A percentile compares a stretch with the other conserved stretches of the same genome.
Conservation (phyloP, 2,797 vertebrate genomes). For the Protonibea diacanthus region DNA sequence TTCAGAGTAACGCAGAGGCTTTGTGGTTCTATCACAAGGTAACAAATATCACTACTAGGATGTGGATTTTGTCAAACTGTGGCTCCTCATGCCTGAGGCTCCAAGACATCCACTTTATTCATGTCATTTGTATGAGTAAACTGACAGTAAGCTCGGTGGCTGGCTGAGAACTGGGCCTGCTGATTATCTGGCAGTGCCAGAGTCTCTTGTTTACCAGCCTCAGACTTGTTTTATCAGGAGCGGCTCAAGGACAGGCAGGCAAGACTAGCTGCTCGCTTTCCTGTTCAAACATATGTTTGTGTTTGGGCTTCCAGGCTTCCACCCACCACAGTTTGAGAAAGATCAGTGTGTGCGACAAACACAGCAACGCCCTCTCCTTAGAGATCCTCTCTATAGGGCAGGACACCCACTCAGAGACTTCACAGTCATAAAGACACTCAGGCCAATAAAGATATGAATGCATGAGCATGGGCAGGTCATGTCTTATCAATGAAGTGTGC, state of each 20-base stretch:
- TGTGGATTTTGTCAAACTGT: slow-evolving; percentile 11
- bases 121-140: slow-evolving; percentile 49
- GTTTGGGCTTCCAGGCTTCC: slow-evolving; percentile 48
- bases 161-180: slow-evolving; percentile 48
- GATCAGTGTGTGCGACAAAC: slow-evolving; percentile 57
- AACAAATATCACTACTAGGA: slow-evolving; percentile 10
- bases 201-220: slow-evolving; percentile 55
- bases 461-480: neutral
- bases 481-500: slow-evolving; percentile 6
- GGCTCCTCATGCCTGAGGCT: slow-evolving; percentile 2
- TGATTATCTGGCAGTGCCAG: slow-evolving; percentile 54
- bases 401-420: slow-evolving; percentile 2
- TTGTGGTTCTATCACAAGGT: slow-evolving; percentile 3
- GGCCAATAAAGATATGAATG: slow-evolving; percentile 6
- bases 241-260: slow-evolving; percentile 56
- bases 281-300: slow-evolving; percentile 64
- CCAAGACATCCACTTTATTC: neutral
- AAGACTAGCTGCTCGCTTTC: slow-evolving; percentile 48
- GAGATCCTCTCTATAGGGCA: slow-evolving; percentile 44
- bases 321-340: slow-evolving; percentile 34
- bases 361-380: slow-evolving; percentile 62
- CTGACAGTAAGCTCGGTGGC: slow-evolving; percentile 27
- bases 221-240: slow-evolving; percentile 66
- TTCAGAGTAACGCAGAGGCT: neutral
- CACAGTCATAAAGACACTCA: neutral